A percentile compares a stretch with the other conserved stretches of the same genome.
phyloP scores from a whole-genome alignment of 2,888 invertebrate species.

The Pollenia angustigena region DNA sequence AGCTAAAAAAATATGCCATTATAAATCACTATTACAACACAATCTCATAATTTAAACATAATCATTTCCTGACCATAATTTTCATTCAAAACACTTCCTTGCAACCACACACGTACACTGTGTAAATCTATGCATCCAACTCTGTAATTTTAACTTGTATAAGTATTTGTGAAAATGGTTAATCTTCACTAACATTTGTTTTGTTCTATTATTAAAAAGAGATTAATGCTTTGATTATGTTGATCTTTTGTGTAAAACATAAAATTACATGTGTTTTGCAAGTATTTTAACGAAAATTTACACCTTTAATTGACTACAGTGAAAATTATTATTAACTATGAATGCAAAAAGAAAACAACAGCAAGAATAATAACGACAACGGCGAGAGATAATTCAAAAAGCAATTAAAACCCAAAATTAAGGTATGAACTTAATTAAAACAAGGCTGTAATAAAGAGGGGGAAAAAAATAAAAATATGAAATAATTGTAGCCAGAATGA shows the following conservation, averaged over 20 bases:
- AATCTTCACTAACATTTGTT: slow-evolving; percentile 34
- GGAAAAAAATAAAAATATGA: slow-evolving; percentile 12
- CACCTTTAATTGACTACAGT: slow-evolving; percentile 55
- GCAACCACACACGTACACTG: background rate
- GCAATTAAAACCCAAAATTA: slow-evolving; percentile 59
- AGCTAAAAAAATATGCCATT: no score
- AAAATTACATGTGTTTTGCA: slow-evolving; percentile 62
- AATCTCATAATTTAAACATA: no score
- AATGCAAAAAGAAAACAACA: slow-evolving; percentile 12
- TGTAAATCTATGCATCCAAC: background rate
- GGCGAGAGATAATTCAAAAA: slow-evolving; percentile 63
- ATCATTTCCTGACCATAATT: no score
- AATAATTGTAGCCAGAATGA: slow-evolving; percentile 53
- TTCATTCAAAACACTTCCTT: background rate
- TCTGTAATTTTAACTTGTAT: background rate
- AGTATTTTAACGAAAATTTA: slow-evolving; percentile 60
- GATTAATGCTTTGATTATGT: slow-evolving; percentile 50
- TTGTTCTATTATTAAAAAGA: slow-evolving; percentile 49
- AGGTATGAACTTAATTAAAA: slow-evolving; percentile 57
- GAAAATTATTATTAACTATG: slow-evolving; percentile 51
- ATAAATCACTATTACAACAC: no score
- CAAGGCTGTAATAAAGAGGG: background rate
- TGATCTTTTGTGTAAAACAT: slow-evolving; percentile 58
- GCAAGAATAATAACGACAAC: background rate
- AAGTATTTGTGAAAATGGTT: background rate